Base-by-base conservation (phyloP, 2,888 invertebrate species). In the Drosophila longiperda region DNA sequence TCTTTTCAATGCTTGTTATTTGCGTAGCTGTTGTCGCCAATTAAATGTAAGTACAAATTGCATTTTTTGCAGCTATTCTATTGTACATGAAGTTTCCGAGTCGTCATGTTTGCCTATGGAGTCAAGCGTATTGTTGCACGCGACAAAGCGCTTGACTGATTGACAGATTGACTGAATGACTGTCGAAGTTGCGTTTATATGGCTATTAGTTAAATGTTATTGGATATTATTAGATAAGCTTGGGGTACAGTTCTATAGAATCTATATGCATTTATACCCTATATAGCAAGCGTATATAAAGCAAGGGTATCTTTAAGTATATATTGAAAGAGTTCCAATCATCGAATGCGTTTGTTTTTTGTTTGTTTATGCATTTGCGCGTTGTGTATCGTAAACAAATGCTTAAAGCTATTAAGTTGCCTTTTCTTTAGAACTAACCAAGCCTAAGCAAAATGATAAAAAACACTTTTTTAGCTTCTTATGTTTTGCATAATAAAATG, bases 11-110 rank as follows among this genome's bases (percentile, higher is more conserved):
- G 53, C 52, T 33, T 48, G 60, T 12, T 82, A 66, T 75, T 80
- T 68, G 80, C 65, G 38, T 71, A 74, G 80, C 68, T 78, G 66
- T 57, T 67, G 54, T 36, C 50, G 62, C 60, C 61, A 66, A 64
- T 80, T 58, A 62, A 78, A 77, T 76, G 55, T 38, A 63, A 66
- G 74, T 53, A 64, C 78, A 78, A 74, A 61, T 75, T 57, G 40
- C 20, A 49, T 65, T 33, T 64, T 17, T 67, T 49, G 49, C 50
- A 55, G 34, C 48, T 50, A 34, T 49, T 78, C 29, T 40, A 49
- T 53, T 38, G 20, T 29, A 33, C 36, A 53, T 50, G 17, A 63
- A 52, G 60, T 58, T 66, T 36, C 20, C 36, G 34, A 58, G 54
- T 66, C 26, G 34, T 26, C 48, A 42, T 66, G 26, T 45, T n/a